Evolutionary conservation across 2,797 vertebrate species (phyloP).

Genomic region (Premnoplex brunnescens): DNA sequence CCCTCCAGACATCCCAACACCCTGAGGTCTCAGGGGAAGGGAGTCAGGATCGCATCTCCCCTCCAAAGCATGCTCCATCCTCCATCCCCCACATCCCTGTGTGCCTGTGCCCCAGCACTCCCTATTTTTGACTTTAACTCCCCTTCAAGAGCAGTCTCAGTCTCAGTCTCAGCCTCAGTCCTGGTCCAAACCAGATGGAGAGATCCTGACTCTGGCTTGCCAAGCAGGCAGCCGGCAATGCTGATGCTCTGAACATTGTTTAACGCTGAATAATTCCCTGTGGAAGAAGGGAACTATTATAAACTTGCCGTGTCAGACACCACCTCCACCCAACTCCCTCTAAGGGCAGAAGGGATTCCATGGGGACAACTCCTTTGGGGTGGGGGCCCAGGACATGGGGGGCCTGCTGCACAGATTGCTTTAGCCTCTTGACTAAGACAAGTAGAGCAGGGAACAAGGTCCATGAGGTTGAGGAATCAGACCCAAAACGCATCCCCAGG

Average conservation of each 20-base stretch:
- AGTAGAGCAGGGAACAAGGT: not conserved
- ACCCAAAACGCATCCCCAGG: not conserved
- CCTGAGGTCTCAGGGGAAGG: fast-evolving
- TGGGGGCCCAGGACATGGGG: fast-evolving
- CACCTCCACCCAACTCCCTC: not conserved
- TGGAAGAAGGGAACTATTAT: not conserved
- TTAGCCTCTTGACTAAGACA: not conserved
- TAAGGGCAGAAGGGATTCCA: not conserved
- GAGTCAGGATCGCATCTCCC: not conserved
- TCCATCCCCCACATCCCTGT: not conserved
- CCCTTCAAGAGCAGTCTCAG: not conserved
- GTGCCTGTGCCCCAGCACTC: not conserved
- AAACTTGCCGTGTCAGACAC: not conserved
- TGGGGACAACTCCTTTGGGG: not conserved
- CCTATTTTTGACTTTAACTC: fast-evolving
- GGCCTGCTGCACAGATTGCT: not conserved
- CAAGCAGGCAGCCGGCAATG: not conserved
- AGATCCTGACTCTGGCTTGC: fast-evolving
- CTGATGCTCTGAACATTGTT: not conserved
- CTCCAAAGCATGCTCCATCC: not conserved
- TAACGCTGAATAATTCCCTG: constrained; percentile 28
- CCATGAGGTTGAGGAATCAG: not conserved
- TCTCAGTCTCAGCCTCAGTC: not conserved
- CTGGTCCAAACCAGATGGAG: not conserved
- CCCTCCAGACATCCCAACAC: fast-evolving